Conservation (phyloP, 2,888 invertebrate genomes). For the Dermolepida albohirtum region DNA sequence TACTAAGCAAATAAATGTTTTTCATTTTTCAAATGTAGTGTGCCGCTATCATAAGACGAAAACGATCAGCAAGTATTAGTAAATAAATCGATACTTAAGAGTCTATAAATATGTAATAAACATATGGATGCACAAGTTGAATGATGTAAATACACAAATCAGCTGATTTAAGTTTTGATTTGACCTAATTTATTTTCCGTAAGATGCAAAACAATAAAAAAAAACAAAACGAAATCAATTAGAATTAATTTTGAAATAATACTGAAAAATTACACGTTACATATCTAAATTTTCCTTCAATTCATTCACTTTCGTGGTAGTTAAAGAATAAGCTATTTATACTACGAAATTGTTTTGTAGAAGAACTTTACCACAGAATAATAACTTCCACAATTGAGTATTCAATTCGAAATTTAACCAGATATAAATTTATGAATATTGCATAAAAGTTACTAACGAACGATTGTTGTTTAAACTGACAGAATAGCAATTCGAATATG, state of each 20-base stretch:
- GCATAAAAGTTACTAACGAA: conserved; percentile 6
- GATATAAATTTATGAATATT: not conserved
- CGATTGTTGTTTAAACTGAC: not conserved
- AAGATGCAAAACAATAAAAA: not conserved
- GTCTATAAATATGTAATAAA: conserved; percentile 3
- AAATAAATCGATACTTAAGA: too few relatives aligned
- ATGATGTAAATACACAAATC: conserved; percentile 28
- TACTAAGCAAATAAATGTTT: too few relatives aligned
- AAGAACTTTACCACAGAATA: conserved; percentile 34
- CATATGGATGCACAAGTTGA: conserved; percentile 21
- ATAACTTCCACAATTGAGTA: conserved; percentile 35
- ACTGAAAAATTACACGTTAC: not conserved
- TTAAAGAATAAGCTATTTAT: conserved; percentile 13
- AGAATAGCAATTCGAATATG: conserved; percentile 1
- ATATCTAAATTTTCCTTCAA: not conserved
- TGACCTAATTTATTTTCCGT: conserved; percentile 20
- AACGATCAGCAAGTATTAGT: too few relatives aligned
- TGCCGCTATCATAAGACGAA: too few relatives aligned
- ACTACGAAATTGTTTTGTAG: conserved; percentile 9
- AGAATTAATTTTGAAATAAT: not conserved
- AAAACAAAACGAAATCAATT: not conserved
- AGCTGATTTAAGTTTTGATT: conserved; percentile 30
- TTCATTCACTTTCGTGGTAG: not conserved
- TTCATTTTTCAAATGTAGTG: too few relatives aligned
- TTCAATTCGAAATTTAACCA: conserved; percentile 2